A percentile compares a stretch with the other conserved stretches of the same genome.
Evolutionary conservation across 2,797 vertebrate genomes (phyloP).

Genomic region (Neostethus bicornis): DNA sequence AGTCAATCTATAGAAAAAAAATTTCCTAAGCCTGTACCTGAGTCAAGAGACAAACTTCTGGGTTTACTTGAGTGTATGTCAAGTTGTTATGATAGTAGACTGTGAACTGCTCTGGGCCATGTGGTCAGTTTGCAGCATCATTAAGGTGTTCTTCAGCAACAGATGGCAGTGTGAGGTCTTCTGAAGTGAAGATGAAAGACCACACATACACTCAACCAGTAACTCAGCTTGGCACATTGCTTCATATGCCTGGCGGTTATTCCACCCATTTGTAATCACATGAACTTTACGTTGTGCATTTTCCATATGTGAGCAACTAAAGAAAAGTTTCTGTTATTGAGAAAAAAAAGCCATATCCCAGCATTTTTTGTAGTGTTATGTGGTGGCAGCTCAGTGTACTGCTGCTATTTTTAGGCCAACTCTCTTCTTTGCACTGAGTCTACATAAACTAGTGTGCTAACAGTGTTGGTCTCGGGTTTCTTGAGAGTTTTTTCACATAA

Average conservation of each 20-base stretch:
- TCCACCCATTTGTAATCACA: background rate
- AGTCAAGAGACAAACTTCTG: background rate
- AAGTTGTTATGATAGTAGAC: background rate
- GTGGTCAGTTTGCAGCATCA: background rate
- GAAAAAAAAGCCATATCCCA: no score
- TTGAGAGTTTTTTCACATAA: no score
- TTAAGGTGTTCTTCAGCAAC: background rate
- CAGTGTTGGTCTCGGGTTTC: no score
- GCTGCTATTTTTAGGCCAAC: no score
- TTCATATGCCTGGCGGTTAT: background rate
- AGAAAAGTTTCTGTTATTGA: no score
- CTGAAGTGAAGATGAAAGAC: background rate
- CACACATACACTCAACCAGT: fast-evolving
- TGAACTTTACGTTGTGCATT: no score
- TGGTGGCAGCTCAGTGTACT: no score
- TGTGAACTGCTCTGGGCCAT: background rate
- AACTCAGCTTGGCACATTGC: background rate
- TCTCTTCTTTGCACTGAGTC: no score
- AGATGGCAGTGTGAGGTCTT: fast-evolving
- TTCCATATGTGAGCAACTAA: no score
- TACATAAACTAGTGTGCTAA: no score
- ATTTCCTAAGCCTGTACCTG: background rate
- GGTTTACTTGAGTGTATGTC: background rate
- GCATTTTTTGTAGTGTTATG: no score
- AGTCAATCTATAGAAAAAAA: background rate